Percentiles rank a stretch among this genome's conserved stretches.
phyloP scores from a whole-genome alignment of 2,113 vertebrate species.

The Manacus vitellinus region DNA sequence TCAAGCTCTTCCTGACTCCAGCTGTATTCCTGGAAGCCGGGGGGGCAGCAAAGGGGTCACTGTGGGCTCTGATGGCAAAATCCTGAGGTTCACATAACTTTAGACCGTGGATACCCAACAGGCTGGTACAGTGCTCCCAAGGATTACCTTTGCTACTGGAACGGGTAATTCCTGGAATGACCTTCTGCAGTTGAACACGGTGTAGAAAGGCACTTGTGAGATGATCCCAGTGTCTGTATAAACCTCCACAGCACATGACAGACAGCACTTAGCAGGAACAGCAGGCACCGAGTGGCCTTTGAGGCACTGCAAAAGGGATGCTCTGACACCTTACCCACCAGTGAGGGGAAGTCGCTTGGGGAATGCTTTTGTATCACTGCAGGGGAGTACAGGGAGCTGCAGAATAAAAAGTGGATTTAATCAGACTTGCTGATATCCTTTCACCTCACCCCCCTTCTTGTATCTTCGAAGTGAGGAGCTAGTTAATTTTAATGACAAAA shows the following conservation, averaged over 20 bases:
- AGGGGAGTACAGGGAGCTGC: not conserved
- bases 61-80: not conserved
- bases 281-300: not conserved
- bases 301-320: slow-evolving; percentile 11
- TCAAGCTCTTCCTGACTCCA: not conserved
- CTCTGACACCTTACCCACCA: slow-evolving; percentile 26
- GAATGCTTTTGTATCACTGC: slow-evolving; percentile 21
- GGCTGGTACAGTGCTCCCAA: not conserved
- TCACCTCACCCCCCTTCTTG: not conserved
- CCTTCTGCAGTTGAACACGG: not conserved
- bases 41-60: not conserved
- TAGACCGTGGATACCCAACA: fast-evolving
- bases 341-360: not conserved
- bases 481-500: slow-evolving; percentile 46
- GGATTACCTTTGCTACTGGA: not conserved
- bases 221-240: not conserved
- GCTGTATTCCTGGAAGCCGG: fast-evolving
- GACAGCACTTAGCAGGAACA: slow-evolving; percentile 5
- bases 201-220: not conserved
- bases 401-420: slow-evolving; percentile 59
- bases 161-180: not conserved
- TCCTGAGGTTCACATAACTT: not conserved
- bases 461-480: slow-evolving; percentile 26
- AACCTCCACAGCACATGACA: not conserved
- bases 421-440: slow-evolving; percentile 22